Conservation (phyloP, 1,140 invertebrate species). For the Mycetomoellerius zeteki region DNA sequence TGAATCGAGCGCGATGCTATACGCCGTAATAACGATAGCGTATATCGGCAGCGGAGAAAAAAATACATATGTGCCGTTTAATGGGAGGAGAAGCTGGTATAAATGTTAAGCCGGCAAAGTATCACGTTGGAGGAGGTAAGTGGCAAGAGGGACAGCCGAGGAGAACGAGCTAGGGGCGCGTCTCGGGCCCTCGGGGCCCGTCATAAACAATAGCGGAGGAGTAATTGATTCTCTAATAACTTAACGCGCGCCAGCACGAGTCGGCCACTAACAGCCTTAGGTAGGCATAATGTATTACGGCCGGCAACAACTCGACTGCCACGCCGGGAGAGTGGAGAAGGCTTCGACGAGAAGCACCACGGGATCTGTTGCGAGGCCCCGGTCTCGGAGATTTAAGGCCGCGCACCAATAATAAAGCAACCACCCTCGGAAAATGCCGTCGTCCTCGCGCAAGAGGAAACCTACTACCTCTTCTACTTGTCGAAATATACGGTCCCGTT, state of each 20-base stretch:
- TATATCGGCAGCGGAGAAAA: neutral
- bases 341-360: constrained; percentile 68
- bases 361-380: constrained; percentile 49
- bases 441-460: constrained; percentile 69
- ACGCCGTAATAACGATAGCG: constrained; percentile 5
- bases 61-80: constrained; percentile 18
- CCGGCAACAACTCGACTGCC: constrained; percentile 73
- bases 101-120: constrained; percentile 47
- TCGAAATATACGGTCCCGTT: constrained; percentile 57
- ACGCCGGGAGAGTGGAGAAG: constrained; percentile 41
- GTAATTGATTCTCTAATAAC: constrained; percentile 87
- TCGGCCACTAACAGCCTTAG: constrained; percentile 82
- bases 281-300: constrained; percentile 84
- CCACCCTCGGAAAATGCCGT: constrained; percentile 74
- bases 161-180: constrained; percentile 70
- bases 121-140: constrained; percentile 43
- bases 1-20: neutral
- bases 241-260: constrained; percentile 85
- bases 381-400: constrained; percentile 72
- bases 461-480: constrained; percentile 46
- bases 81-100: constrained; percentile 27
- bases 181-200: constrained; percentile 80
- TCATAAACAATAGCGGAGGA: constrained; percentile 86
- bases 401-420: constrained; percentile 76
- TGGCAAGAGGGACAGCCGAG: constrained; percentile 12